Conservation (phyloP, 2,113 vertebrate genomes). For the Dicrurus megarhynchus region DNA sequence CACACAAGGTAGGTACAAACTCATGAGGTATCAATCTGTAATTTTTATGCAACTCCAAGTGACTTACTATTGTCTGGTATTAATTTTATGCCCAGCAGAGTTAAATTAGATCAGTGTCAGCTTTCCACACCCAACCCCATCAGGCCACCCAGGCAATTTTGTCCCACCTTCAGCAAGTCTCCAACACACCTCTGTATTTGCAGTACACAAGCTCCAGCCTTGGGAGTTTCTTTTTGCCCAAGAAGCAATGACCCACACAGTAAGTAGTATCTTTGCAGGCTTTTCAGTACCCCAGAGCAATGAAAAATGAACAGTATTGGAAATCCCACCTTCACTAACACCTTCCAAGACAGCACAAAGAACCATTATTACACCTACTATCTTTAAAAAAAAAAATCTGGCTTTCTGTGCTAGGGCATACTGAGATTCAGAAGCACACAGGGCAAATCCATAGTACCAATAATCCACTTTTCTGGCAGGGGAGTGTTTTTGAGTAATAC, state of each 20-base stretch:
- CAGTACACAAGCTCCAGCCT: rapidly evolving
- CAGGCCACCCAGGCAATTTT: neutral
- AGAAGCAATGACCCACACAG: neutral
- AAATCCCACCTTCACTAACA: neutral
- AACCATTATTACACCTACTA: neutral
- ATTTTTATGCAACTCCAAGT: neutral
- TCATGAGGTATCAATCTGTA: rapidly evolving
- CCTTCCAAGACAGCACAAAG: rapidly evolving
- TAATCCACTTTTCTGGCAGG: too few species aligned
- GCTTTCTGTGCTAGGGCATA: neutral
- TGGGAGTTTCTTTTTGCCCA: neutral
- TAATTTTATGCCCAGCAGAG: neutral
- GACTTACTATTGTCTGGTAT: neutral
- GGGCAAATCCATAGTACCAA: neutral
- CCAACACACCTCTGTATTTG: rapidly evolving
- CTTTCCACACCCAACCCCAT: rapidly evolving
- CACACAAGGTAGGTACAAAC: rapidly evolving
- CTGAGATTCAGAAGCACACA: neutral
- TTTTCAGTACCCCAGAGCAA: neutral
- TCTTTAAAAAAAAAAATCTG: neutral
- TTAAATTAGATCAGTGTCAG: neutral
- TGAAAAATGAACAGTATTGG: neutral
- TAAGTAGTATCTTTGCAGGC: rapidly evolving
- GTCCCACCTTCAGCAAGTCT: neutral
- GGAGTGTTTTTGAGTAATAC: rapidly evolving